Evolutionary conservation across 2,888 invertebrate species (phyloP).

Genomic region (Pseudococcus longispinus): DNA sequence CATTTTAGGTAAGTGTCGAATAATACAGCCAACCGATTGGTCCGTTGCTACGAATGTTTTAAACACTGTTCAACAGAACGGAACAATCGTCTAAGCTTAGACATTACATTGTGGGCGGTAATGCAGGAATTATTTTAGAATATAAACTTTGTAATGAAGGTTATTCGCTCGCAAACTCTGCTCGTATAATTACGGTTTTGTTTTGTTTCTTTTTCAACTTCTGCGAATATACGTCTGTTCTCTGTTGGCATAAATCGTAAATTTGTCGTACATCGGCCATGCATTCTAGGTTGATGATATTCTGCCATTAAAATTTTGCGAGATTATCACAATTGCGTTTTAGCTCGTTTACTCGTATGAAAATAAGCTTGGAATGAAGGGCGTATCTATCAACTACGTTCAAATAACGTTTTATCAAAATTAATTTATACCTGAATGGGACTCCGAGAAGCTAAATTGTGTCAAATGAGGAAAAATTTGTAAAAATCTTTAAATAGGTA

Average conservation of each 20-base stretch:
- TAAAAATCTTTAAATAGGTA: too few species aligned
- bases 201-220: neutral
- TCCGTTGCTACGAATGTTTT: neutral
- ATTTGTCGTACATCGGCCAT: conserved; percentile 9
- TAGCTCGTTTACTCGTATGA: neutral
- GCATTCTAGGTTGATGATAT: neutral
- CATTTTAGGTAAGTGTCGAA: neutral
- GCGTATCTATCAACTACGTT: neutral
- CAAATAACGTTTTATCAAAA: neutral
- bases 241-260: neutral
- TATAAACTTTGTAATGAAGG: conserved; percentile 37
- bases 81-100: neutral
- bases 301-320: neutral
- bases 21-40: conserved; percentile 1
- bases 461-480: too few species aligned
- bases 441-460: too few species aligned
- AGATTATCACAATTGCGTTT: neutral
- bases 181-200: neutral
- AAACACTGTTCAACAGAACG: conserved; percentile 14
- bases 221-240: neutral
- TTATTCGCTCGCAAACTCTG: conserved; percentile 7
- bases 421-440: neutral
- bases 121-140: conserved; percentile 34
- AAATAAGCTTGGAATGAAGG: neutral
- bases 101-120: conserved; percentile 14